Base-by-base conservation (phyloP, 2,113 vertebrate species). In the Sciurus niger region DNA sequence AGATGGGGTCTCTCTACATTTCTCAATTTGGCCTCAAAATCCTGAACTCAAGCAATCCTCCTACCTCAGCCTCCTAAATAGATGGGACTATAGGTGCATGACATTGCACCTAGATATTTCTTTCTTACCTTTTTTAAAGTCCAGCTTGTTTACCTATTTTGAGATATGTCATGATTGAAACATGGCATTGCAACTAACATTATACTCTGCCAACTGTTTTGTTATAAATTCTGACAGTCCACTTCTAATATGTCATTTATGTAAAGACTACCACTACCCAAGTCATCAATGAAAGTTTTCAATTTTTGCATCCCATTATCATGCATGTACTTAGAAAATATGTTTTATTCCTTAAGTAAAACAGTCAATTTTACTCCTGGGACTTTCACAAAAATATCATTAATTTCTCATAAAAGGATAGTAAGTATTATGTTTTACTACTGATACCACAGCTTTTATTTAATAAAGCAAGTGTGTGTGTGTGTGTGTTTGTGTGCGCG, bases 181-280 rank as follows among this genome's bases (percentile, higher is more conserved):
- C 16, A 40, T 22, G 6, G 2, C 11, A 73, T 95, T 60, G 10
- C n/a, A 74, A 79, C 8, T 24, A 28, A 4, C 76, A 48, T 40
- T 90, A 63, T 22, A 37, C 48, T 93, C 18, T 74, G 4, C 25
- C 40, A 74, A 53, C 40, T 77, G 80, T 58, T 78, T 73, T 86
- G 65, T 84, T 79, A 20, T 55, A 48, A 40, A 40, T 55, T 84
- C 28, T 93, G 51, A 63, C 84, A 18, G 32, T 78, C 9, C 91
- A 76, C 53, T 94, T 37, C 92, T 65, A 60, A 89, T 9, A 16
- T 34, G 11, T 77, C 40, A 80, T 94, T 89, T 85, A 65, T 90
- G 17, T 79, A 28, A 90, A 63, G 24, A 22, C 17, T 88, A 34
- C 70, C 1, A 13, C 17, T 88, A 28, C 70, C 1, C 24, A 25